A percentile compares a stretch with the other conserved stretches of the same genome.
These are phyloP conservation scores for Glaucidium brasilianum DNA, from an alignment of 2,113 vertebrate species.

Conservation along the genomic window DNA sequence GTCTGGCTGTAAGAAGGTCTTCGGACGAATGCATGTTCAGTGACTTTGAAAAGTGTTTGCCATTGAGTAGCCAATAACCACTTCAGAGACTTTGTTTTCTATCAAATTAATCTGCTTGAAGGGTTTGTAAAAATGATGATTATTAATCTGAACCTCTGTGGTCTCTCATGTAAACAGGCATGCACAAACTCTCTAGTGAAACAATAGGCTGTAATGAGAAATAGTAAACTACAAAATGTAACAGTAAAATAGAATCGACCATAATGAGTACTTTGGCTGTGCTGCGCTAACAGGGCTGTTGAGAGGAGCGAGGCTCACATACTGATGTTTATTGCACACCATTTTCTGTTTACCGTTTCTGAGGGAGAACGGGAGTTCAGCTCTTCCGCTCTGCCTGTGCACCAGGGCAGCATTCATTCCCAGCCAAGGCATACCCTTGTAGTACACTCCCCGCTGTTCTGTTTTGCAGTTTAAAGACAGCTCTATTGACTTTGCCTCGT, in stretches of 20 bases:
- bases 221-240: not conserved
- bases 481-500: not conserved
- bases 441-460: not conserved
- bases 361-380: not conserved
- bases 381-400: accelerated
- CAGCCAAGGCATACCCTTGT: not conserved
- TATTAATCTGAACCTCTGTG: not conserved
- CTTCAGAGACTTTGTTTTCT: not conserved
- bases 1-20: not conserved
- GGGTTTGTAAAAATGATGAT: not conserved
- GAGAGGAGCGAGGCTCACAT: not conserved
- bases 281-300: not conserved
- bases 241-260: not conserved
- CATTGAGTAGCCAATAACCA: not conserved
- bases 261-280: not conserved
- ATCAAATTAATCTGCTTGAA: not conserved
- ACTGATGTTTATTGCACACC: not conserved
- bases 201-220: not conserved
- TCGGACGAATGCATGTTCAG: accelerated
- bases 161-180: not conserved
- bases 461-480: not conserved
- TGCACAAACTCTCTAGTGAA: not conserved
- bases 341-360: not conserved
- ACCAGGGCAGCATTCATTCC: not conserved
- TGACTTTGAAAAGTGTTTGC: not conserved